Evolutionary conservation across 30 jellyfish, hydroid and myxozoan species (phyloP).

Genomic region (Mastigias papua): DNA sequence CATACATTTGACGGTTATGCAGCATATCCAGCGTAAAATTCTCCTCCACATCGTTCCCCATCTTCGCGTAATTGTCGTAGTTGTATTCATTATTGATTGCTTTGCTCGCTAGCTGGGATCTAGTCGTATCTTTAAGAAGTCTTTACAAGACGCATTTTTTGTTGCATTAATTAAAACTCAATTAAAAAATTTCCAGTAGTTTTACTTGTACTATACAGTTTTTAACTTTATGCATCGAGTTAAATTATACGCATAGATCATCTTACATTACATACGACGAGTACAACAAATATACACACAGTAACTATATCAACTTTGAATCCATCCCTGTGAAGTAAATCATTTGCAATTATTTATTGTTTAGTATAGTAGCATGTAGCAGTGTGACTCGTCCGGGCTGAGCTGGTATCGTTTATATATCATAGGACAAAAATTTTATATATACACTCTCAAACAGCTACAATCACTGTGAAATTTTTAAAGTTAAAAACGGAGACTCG

Average conservation of each 20-base stretch:
- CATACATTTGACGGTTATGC: too few species aligned
- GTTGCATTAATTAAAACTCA: neutral
- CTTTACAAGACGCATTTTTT: neutral
- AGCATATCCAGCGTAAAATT: too few species aligned
- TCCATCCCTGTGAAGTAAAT: neutral
- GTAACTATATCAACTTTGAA: neutral
- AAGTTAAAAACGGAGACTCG: too few species aligned
- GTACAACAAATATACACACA: neutral
- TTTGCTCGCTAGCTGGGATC: neutral
- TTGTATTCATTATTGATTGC: too few species aligned
- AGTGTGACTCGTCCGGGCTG: neutral
- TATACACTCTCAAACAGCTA: too few species aligned
- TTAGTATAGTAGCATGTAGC: neutral
- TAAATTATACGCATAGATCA: conserved; percentile 2
- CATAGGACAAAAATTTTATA: too few species aligned
- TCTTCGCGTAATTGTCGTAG: too few species aligned
- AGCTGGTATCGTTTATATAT: too few species aligned
- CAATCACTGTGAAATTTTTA: too few species aligned
- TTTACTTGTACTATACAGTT: neutral
- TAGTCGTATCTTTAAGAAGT: neutral
- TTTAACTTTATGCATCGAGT: neutral
- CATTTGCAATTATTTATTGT: neutral
- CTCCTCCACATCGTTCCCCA: too few species aligned
- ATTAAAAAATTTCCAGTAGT: neutral
- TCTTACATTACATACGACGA: neutral